These are phyloP conservation scores for Hycleus phaleratus DNA, from an alignment of 1,140 invertebrate species.

Conservation along the genomic window DNA sequence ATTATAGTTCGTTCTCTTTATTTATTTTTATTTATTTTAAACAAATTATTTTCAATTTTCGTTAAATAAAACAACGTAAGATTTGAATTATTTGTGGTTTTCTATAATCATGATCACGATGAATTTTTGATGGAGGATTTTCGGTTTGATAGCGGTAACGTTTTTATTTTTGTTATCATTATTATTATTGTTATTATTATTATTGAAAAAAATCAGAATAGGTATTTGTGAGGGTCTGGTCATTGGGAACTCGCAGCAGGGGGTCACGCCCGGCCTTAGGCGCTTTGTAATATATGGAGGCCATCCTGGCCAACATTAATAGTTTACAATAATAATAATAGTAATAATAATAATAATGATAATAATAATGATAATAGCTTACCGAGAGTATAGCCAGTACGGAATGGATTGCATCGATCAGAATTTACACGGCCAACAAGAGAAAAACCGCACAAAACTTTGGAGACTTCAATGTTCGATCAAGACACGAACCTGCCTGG, in stretches of 20 bases:
- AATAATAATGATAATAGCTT: no score
- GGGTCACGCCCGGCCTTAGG: slow-evolving; percentile 24
- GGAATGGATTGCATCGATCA: no score
- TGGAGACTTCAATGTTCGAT: no score
- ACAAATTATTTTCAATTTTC: no score
- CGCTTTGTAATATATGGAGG: slow-evolving; percentile 29
- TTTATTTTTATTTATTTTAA: slow-evolving; percentile 1
- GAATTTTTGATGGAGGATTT: background rate
- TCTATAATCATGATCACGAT: no score
- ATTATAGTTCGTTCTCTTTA: slow-evolving; percentile 2
- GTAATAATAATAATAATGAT: slow-evolving; percentile 8
- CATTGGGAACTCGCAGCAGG: slow-evolving; percentile 30
- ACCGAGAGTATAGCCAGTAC: no score
- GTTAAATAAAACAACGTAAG: no score
- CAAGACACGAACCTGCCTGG: no score
- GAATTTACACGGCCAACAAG: no score
- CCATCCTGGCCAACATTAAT: slow-evolving; percentile 17
- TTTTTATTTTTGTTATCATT: slow-evolving; percentile 10
- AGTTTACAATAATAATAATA: slow-evolving; percentile 21
- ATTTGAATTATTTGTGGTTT: no score
- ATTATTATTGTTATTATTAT: slow-evolving; percentile 8
- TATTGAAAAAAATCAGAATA: slow-evolving; percentile 13
- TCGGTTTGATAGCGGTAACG: slow-evolving; percentile 2
- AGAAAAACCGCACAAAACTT: no score
- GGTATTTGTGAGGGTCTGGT: slow-evolving; percentile 22